phyloP scores from a whole-genome alignment of 2,888 invertebrate species.

The Sceliomorpha sp. region DNA sequence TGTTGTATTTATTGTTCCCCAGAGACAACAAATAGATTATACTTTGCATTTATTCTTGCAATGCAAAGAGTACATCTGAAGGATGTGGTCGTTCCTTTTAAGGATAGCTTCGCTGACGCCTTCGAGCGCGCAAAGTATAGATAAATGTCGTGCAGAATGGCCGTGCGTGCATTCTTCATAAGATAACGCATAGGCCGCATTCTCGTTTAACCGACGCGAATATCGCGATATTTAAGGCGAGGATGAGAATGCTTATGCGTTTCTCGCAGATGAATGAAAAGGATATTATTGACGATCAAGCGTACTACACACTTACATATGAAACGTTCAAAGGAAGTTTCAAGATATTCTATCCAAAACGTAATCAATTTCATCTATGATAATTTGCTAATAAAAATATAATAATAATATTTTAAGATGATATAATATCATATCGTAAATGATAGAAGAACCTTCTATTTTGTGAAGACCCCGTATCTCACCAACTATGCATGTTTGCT shows the following conservation, averaged over 20 bases:
- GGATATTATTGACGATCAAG: slow-evolving; percentile 15
- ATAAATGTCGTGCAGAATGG: slow-evolving; percentile 55
- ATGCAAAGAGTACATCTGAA: slow-evolving; percentile 31
- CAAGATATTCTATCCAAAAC: slow-evolving; percentile 6
- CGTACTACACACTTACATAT: slow-evolving; percentile 3
- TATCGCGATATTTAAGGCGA: slow-evolving; percentile 68
- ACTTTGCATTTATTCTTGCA: slow-evolving; percentile 22
- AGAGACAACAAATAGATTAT: slow-evolving; percentile 25
- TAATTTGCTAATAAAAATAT: no score
- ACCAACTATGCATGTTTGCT: no score
- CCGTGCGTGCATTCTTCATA: slow-evolving; percentile 53
- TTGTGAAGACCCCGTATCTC: no score
- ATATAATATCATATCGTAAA: no score
- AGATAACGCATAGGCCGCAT: slow-evolving; percentile 69
- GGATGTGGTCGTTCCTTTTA: slow-evolving; percentile 46
- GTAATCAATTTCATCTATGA: no score
- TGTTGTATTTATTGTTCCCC: background rate
- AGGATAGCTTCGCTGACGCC: slow-evolving; percentile 54
- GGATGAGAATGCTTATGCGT: slow-evolving; percentile 17
- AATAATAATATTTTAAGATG: no score
- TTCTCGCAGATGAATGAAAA: slow-evolving; percentile 26
- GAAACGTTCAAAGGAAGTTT: slow-evolving; percentile 7
- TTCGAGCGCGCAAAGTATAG: slow-evolving; percentile 51
- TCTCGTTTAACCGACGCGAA: slow-evolving; percentile 64
- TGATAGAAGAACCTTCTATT: no score